A percentile compares a stretch with the other conserved stretches of the same genome.
These are phyloP conservation scores for Peromyscus polionotus DNA, from an alignment of 2,113 vertebrate genomes.

Conservation along the genomic window DNA sequence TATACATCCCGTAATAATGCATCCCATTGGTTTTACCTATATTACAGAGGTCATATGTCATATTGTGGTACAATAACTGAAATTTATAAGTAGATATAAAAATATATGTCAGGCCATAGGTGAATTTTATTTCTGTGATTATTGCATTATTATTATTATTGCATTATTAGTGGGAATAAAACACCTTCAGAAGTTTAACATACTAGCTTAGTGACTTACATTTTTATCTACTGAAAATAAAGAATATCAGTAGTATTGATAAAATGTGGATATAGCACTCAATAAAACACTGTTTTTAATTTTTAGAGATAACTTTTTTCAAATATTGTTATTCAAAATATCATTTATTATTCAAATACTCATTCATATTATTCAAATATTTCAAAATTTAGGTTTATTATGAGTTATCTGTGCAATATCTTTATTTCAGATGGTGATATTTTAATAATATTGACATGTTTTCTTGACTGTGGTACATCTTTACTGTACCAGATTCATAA, in stretches of 20 bases:
- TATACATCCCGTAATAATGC: not conserved
- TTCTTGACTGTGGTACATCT: not conserved
- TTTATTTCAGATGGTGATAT: not conserved
- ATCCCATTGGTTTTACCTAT: not conserved
- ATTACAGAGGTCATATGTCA: not conserved
- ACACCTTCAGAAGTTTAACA: not conserved
- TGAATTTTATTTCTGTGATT: constrained; percentile 61
- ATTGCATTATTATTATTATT: constrained; percentile 60
- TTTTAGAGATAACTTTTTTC: not conserved
- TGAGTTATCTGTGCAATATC: not conserved
- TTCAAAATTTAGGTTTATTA: not conserved
- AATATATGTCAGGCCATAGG: not conserved
- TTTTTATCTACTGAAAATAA: constrained; percentile 55
- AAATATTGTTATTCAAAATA: not conserved
- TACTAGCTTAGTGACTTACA: constrained; percentile 6
- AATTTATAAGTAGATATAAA: constrained; percentile 37
- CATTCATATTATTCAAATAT: not conserved
- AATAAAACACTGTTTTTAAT: not conserved
- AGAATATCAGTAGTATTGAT: not conserved
- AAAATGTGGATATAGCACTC: not conserved
- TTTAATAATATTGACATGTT: not conserved
- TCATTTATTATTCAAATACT: not conserved
- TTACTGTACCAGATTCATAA: not conserved
- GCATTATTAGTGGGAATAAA: constrained; percentile 36
- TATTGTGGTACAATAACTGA: constrained; percentile 39